Evolutionary conservation across 2,113 vertebrate species (phyloP).

Genomic region (Psettodes erumei): DNA sequence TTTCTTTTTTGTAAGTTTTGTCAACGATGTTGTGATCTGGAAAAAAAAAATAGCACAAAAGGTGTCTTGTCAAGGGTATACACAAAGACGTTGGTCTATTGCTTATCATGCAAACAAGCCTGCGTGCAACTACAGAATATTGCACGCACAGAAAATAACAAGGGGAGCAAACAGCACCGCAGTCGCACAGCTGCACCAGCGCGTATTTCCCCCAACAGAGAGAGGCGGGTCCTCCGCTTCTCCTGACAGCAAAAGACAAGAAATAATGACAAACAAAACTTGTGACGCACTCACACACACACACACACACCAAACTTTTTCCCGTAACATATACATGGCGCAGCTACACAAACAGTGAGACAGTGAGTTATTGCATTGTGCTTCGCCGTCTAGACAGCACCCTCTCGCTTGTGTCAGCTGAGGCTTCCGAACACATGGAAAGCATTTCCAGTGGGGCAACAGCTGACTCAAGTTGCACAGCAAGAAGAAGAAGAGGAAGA

Average conservation of each 20-base stretch:
- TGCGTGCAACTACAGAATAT: slow-evolving; percentile 32
- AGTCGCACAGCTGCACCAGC: slow-evolving; percentile 50
- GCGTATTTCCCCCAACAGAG: slow-evolving; percentile 21
- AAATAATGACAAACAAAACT: slow-evolving; percentile 49
- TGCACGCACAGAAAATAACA: slow-evolving; percentile 50
- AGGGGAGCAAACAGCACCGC: slow-evolving; percentile 37
- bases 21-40: slow-evolving; percentile 51
- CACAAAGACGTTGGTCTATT: slow-evolving; percentile 49
- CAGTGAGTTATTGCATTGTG: slow-evolving; percentile 40
- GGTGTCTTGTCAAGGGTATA: slow-evolving; percentile 52
- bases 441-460: slow-evolving; percentile 27
- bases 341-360: slow-evolving; percentile 27
- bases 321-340: not conserved
- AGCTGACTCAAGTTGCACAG: slow-evolving; percentile 59
- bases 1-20: slow-evolving; percentile 44
- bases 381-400: slow-evolving; percentile 58
- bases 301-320: slow-evolving; percentile 13
- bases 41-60: slow-evolving; percentile 46
- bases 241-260: slow-evolving; percentile 37
- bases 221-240: slow-evolving; percentile 39
- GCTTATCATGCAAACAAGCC: slow-evolving; percentile 67
- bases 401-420: slow-evolving; percentile 52
- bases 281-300: not conserved
- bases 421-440: slow-evolving; percentile 55
- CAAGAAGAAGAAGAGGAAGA: no score